A percentile compares a stretch with the other conserved stretches of the same genome.
Evolutionary conservation across 1,140 invertebrate species (phyloP).

Genomic region (Drosophila malerkotliana): DNA sequence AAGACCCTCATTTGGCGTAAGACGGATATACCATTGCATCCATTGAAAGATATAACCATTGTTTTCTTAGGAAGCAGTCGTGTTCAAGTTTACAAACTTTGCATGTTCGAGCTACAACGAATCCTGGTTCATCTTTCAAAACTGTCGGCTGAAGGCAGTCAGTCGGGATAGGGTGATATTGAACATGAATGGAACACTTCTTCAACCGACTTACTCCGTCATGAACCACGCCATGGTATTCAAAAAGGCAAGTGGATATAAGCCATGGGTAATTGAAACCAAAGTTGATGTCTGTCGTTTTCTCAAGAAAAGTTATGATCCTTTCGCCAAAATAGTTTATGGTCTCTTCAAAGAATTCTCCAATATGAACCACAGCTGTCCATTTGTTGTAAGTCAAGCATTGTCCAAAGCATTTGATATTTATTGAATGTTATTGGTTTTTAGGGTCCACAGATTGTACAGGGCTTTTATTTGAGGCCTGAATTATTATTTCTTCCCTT

Average conservation of each 20-base stretch:
- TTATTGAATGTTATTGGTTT: background rate
- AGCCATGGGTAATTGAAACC: slow-evolving; percentile 12
- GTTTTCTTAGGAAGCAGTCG: background rate
- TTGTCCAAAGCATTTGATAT: background rate
- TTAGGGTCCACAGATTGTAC: slow-evolving; percentile 24
- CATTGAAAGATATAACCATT: too few species aligned
- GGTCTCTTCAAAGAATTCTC: slow-evolving; percentile 16
- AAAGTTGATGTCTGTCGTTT: slow-evolving; percentile 25
- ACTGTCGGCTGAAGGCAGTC: slow-evolving; percentile 21
- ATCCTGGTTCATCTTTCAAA: slow-evolving; percentile 22
- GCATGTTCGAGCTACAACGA: slow-evolving; percentile 24
- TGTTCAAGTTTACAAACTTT: slow-evolving; percentile 27
- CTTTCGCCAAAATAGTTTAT: background rate
- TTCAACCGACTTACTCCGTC: slow-evolving; percentile 10
- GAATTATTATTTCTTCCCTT: slow-evolving; percentile 1
- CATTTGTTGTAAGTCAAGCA: slow-evolving; percentile 12
- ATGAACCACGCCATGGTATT: background rate
- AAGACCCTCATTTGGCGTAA: too few species aligned
- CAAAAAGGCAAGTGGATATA: slow-evolving; percentile 36
- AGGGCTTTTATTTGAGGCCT: slow-evolving; percentile 7
- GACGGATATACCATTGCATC: too few species aligned
- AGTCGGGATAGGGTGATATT: slow-evolving; percentile 9
- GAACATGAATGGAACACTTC: background rate
- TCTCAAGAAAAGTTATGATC: background rate
- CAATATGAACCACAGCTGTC: slow-evolving; percentile 22